Evolutionary conservation across 2,888 invertebrate species (phyloP).

Genomic region (Piscicola geometra): DNA sequence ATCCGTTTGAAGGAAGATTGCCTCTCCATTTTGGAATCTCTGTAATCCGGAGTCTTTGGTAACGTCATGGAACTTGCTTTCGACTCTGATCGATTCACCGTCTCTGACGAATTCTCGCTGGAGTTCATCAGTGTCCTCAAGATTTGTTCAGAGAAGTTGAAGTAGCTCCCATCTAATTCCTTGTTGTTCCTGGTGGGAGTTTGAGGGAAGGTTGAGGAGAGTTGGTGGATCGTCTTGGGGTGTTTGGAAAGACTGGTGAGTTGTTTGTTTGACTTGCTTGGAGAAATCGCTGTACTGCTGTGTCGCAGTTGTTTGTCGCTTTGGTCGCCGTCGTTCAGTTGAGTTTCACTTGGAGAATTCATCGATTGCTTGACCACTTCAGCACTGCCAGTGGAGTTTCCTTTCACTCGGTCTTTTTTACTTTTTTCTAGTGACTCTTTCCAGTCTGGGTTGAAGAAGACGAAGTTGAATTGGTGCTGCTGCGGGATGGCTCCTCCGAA

Average conservation of each 20-base stretch:
- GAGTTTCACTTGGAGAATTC: no score
- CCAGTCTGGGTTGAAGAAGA: conserved; percentile 13
- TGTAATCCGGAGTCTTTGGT: no score
- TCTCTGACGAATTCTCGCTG: not conserved
- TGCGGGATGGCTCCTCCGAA: conserved; percentile 26
- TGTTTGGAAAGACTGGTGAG: not conserved
- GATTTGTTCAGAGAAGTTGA: conserved; percentile 4
- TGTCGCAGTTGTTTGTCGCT: not conserved
- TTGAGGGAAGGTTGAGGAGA: conserved; percentile 13
- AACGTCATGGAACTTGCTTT: not conserved
- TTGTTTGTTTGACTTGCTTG: not conserved
- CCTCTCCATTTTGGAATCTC: not conserved
- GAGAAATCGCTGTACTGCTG: not conserved
- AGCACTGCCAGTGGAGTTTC: not conserved
- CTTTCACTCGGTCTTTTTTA: not conserved
- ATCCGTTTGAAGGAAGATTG: not conserved
- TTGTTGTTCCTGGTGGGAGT: conserved; percentile 6
- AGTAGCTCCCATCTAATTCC: not conserved
- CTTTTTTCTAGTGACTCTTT: not conserved
- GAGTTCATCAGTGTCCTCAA: not conserved
- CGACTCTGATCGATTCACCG: not conserved
- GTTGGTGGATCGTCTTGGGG: not conserved
- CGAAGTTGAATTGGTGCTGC: conserved; percentile 15
- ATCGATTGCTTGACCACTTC: no score
- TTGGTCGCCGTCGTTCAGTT: not conserved